Conservation (phyloP, 53 echinoderm and acorn worm genomes). For the Mesocentrotus franciscanus region DNA sequence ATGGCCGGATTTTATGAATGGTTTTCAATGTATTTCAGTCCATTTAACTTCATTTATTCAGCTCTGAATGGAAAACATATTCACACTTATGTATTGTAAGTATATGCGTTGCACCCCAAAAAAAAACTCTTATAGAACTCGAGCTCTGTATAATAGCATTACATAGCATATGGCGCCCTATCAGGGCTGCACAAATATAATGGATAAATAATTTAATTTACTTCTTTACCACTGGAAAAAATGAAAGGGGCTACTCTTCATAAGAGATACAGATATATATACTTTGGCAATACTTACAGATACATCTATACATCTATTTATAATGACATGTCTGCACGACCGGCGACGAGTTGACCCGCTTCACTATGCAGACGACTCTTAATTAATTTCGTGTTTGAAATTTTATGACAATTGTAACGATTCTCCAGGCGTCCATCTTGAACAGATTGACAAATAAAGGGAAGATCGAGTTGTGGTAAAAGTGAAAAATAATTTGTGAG, state of each 20-base stretch:
- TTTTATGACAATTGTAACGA: background rate
- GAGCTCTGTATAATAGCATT: too few species aligned
- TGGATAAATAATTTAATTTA: background rate
- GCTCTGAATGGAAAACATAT: background rate
- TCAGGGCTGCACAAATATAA: background rate
- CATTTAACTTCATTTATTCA: background rate
- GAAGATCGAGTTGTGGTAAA: too few species aligned
- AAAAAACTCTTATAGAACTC: background rate
- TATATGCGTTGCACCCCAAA: background rate
- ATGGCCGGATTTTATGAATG: too few species aligned
- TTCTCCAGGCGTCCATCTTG: background rate
- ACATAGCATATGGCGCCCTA: too few species aligned
- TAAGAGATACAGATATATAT: too few species aligned
- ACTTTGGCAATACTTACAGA: too few species aligned
- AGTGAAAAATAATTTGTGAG: too few species aligned
- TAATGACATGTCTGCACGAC: background rate
- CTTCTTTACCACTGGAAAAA: background rate
- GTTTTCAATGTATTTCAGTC: background rate
- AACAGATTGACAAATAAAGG: too few species aligned
- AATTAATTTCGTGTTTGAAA: background rate
- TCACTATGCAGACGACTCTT: background rate
- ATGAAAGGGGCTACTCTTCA: background rate
- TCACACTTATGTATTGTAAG: background rate
- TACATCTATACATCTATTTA: background rate
- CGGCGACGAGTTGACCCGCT: background rate